phyloP scores from a whole-genome alignment of 92 coral and sea anemone genomes.

The Epizoanthus ramosus region DNA sequence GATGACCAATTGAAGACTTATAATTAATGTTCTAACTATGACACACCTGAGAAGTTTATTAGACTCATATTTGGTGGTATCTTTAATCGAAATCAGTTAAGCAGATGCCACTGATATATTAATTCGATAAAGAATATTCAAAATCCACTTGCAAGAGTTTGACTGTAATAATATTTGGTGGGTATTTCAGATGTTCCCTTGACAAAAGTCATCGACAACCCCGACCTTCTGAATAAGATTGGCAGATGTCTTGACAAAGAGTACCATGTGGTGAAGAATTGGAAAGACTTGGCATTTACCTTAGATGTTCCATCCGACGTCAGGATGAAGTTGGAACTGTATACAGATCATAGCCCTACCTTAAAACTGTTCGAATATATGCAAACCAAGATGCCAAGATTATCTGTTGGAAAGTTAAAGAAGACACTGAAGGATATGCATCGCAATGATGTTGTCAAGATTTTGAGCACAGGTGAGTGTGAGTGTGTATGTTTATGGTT shows the following conservation, averaged over 20 bases:
- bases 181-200: slow-evolving; percentile 13
- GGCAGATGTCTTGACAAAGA: slow-evolving; percentile 11
- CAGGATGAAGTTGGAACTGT: neutral
- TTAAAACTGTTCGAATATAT: neutral
- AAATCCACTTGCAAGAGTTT: no score
- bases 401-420: neutral
- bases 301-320: neutral
- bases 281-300: slow-evolving; percentile 1
- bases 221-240: neutral
- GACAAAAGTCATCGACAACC: slow-evolving; percentile 8
- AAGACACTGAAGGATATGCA: neutral
- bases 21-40: no score
- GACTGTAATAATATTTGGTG: no score
- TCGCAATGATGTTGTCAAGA: neutral
- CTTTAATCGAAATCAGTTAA: no score
- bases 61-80: no score
- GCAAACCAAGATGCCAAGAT: neutral
- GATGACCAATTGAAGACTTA: no score
- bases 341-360: neutral
- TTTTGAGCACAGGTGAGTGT: neutral
- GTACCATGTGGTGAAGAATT: neutral
- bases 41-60: no score
- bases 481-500: no score
- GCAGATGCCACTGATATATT: no score
- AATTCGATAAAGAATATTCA: no score